Evolutionary conservation across 2,113 vertebrate genomes (phyloP), one percentile per base, ranked within the genome.

Genomic region (Carassius auratus): DNA sequence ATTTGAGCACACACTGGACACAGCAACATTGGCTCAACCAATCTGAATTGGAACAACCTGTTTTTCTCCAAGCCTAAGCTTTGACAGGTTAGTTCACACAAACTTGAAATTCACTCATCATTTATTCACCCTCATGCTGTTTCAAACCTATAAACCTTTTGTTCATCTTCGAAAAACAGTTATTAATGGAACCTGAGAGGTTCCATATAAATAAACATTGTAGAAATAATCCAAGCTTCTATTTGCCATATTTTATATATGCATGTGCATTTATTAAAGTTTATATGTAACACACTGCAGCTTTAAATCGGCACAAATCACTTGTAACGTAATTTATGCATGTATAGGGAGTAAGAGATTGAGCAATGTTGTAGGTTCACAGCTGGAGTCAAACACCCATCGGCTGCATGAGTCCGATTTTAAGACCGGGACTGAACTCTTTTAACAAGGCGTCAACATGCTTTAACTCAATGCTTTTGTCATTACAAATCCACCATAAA

Each of bases 401-500:
- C 14, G 42, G 12, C 19, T 15, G 57, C 33, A 23, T 77, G 52
- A 79, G 55, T 79, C 76, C 15, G 76, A 78, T 26, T 68, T 10
- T 38, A 30, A 66, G 84, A 78, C 30, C 50, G 15, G 4, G 17
- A 38, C 14, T 62, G 57, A 76, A 45, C 38, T 50, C n/a, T 69
- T 84, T 66, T 52, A 62, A 45, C 52, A 30, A 21, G 0, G 2
- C 15, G 38, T 64, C 33, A 80, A 38, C 36, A 3, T 26, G 78
- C 61, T 76, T 85, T 50, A 77, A 77, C 26, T 38, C 62, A 14
- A 42, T 73, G 68, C 88, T 89, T 87, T 88, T 91, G 90, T 91
- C 87, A 84, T 84, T 76, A 85, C 83, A 91, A 93, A 90, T 89
- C 85, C 84, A 88, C 76, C 87, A 89, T 91, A 89, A 92, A 91